phyloP scores from a whole-genome alignment of 1,140 invertebrate species.

The Phymastichus coffea region DNA sequence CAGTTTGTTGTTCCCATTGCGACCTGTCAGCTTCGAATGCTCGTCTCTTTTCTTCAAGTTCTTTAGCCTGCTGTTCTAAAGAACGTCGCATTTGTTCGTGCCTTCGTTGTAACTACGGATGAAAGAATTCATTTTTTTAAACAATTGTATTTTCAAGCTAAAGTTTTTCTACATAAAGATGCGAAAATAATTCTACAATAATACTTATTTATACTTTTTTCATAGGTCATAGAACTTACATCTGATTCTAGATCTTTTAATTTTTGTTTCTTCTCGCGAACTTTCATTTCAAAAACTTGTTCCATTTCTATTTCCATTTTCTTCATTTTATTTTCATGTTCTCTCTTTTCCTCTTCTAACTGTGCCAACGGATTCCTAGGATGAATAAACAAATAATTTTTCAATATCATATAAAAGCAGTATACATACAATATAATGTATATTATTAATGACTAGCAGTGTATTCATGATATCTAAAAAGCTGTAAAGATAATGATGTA shows the following conservation, averaged over 20 bases:
- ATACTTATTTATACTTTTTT: background rate
- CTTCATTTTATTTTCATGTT: conserved; percentile 94
- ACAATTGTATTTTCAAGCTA: background rate
- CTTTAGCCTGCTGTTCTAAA: conserved; percentile 83
- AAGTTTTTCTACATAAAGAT: background rate
- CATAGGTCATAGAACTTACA: conserved; percentile 54
- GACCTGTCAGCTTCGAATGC: conserved; percentile 85
- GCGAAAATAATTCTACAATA: background rate
- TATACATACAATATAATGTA: too few species aligned
- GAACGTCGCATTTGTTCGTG: conserved; percentile 69
- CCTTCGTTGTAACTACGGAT: conserved; percentile 69
- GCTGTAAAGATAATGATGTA: conserved; percentile 19
- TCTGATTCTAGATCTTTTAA: conserved; percentile 90
- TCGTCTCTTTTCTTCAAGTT: conserved; percentile 86
- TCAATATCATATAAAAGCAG: background rate
- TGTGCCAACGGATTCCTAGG: conserved; percentile 92
- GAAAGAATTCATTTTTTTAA: background rate
- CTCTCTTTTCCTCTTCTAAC: conserved; percentile 96
- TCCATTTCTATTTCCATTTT: conserved; percentile 97
- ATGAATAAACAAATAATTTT: conserved; percentile 42
- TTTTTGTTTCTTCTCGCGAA: conserved; percentile 90
- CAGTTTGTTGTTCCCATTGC: conserved; percentile 87
- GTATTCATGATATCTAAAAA: conserved; percentile 15
- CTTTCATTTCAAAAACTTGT: conserved; percentile 85
- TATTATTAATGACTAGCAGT: too few species aligned